Base-by-base conservation (phyloP, 2,888 invertebrate species). In the Dorcus parallelipipedus region DNA sequence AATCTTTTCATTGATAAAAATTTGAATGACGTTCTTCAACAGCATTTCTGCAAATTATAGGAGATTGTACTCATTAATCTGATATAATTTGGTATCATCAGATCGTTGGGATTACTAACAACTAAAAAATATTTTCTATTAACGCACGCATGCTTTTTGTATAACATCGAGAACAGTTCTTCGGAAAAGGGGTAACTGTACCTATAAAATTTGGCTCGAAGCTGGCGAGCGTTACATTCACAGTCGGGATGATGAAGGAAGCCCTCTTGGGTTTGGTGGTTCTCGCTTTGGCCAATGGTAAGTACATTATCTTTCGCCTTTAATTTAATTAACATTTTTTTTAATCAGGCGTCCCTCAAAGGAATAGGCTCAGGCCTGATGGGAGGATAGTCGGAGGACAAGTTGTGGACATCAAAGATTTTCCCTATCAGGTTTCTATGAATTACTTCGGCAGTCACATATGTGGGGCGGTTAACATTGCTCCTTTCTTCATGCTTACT, bases 401-500 rank as follows among this genome's bases (percentile, higher is more conserved):
- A 69, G 79, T 80, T 0, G 82, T 67, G 4, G 59, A 80, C 0
- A 84, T 84, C 60, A 72, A 76, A 0, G 79, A 81, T 0, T 79
- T 82, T 2, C 84, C 84, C 0, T 83, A 83, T 79, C 83, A 84
- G 69, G 79, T 81, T 10, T 83, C 83, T 0, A 67, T 84, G 4
- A 64, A 80, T 5, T 79, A 80, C 68, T 76, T 77, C 64, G 77
- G 76, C 0, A 76, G 73, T 59, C 82, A 83, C n/a, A 80, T 80
- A 59, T 84, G 84, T 56, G 84, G 84, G 0, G 84, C 80, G 0
- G 81, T 82, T 0, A 79, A 83, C 20, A 62, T 83, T 69, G 81
- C 80, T 0, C 76, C 76, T 17, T 64, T 74, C 2, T 82, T 80
- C 78, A 71, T 82, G 38, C 67, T 84, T 20, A 82, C 82, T 0